Evolutionary conservation across 1,140 invertebrate genomes (phyloP).

Genomic region (Laupala kohalensis): DNA sequence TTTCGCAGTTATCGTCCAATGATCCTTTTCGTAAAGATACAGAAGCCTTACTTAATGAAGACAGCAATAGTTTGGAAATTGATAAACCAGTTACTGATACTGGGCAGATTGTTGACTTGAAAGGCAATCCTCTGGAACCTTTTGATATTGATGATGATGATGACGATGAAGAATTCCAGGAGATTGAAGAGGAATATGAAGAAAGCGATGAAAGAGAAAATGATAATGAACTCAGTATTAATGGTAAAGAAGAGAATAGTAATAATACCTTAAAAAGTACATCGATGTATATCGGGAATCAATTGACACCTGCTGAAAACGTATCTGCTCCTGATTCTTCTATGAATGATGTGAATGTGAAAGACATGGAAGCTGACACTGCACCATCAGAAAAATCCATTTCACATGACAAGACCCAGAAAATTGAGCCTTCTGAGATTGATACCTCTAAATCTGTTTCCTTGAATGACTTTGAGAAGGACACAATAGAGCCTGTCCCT

Average conservation of each 20-base stretch:
- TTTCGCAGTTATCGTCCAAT: conserved; percentile 52
- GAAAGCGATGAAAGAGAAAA: conserved; percentile 21
- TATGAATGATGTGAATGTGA: no score
- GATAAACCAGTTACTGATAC: conserved; percentile 35
- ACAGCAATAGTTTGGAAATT: conserved; percentile 44
- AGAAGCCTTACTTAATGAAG: conserved; percentile 45
- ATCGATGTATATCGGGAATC: no score
- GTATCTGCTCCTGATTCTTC: no score
- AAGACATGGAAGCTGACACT: no score
- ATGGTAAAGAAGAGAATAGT: neutral
- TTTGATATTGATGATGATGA: conserved; percentile 8
- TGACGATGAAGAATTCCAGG: conserved; percentile 21
- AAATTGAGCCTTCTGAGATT: no score
- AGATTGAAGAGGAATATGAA: conserved; percentile 17
- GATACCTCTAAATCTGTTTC: no score
- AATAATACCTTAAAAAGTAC: no score
- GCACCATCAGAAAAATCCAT: no score
- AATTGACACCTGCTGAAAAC: no score
- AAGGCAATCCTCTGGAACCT: neutral
- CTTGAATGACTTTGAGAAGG: no score
- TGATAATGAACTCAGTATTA: conserved; percentile 16
- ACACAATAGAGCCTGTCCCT: no score
- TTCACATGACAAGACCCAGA: no score
- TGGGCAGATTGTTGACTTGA: conserved; percentile 24
- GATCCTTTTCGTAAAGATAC: conserved; percentile 38